Evolutionary conservation across 2,888 invertebrate species (phyloP).

Genomic region (Empis livida): DNA sequence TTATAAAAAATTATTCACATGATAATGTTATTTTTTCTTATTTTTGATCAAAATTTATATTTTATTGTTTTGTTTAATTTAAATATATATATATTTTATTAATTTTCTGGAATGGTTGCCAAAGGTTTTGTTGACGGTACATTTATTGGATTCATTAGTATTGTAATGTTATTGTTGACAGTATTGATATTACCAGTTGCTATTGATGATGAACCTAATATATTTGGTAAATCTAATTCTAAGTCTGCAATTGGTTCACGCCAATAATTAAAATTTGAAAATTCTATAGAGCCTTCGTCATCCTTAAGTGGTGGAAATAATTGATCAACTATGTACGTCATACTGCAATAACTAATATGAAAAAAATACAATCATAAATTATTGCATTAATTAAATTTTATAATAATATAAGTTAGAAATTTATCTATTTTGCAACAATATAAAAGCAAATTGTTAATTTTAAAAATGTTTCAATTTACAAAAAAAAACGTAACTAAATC

Average conservation of each 20-base stretch:
- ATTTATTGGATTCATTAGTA: constrained; percentile 9
- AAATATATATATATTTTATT: not conserved
- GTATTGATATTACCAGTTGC: constrained; percentile 4
- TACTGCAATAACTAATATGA: constrained; percentile 78
- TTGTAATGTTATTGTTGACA: constrained; percentile 5
- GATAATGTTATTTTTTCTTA: too few relatives aligned
- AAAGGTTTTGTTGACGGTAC: constrained; percentile 20
- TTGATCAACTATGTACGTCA: constrained; percentile 91
- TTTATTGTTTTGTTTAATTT: too few relatives aligned
- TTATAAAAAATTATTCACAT: too few relatives aligned
- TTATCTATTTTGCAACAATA: too few relatives aligned
- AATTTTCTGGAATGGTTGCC: constrained; percentile 32
- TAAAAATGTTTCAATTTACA: too few relatives aligned
- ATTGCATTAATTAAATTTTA: too few relatives aligned
- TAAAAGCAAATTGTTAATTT: too few relatives aligned
- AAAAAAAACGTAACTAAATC: too few relatives aligned
- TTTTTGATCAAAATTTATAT: too few relatives aligned
- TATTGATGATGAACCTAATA: constrained; percentile 1
- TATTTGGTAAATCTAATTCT: constrained; percentile 19
- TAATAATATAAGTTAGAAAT: too few relatives aligned
- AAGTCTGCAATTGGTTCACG: constrained; percentile 66
- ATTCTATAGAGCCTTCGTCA: constrained; percentile 52
- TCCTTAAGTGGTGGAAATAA: constrained; percentile 76
- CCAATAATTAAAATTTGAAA: constrained; percentile 87
- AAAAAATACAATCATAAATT: not conserved